Conservation (phyloP, 2,888 invertebrate species). For the Aphodius granarius region DNA sequence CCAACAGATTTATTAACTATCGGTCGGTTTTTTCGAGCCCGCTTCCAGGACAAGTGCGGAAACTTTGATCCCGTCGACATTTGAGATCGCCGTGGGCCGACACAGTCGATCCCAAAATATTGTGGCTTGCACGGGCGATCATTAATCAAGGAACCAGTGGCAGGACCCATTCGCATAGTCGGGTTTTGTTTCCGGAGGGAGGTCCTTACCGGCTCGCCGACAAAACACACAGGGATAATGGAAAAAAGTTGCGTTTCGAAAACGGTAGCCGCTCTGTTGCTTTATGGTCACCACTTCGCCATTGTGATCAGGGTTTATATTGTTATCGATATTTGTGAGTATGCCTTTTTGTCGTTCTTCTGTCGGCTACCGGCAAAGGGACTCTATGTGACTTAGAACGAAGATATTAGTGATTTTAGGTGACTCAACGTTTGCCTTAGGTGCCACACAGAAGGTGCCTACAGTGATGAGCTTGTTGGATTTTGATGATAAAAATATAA, state of each 20-base stretch:
- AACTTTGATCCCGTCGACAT: conserved; percentile 10
- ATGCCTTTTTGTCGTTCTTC: background rate
- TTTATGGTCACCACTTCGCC: background rate
- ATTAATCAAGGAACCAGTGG: background rate
- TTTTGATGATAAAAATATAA: too few relatives aligned
- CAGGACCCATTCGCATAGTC: background rate
- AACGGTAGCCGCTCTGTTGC: background rate
- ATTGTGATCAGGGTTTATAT: background rate
- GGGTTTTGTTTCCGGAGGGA: conserved; percentile 5
- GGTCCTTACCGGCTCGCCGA: background rate
- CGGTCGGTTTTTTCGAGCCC: background rate
- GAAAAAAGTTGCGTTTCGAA: background rate
- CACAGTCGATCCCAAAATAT: background rate
- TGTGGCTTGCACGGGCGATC: conserved; percentile 6
- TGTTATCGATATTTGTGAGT: background rate
- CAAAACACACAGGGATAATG: background rate
- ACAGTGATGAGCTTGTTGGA: too few relatives aligned
- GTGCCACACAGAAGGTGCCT: background rate
- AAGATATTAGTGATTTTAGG: background rate
- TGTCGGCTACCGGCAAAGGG: background rate
- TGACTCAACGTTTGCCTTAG: background rate
- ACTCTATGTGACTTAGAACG: background rate
- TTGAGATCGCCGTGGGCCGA: background rate
- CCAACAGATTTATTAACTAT: background rate
- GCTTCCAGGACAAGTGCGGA: conserved; percentile 1